Percentiles rank a stretch among this genome's conserved stretches.
Evolutionary conservation across 2,113 vertebrate genomes (phyloP).

Genomic region (Otocyon megalotis): DNA sequence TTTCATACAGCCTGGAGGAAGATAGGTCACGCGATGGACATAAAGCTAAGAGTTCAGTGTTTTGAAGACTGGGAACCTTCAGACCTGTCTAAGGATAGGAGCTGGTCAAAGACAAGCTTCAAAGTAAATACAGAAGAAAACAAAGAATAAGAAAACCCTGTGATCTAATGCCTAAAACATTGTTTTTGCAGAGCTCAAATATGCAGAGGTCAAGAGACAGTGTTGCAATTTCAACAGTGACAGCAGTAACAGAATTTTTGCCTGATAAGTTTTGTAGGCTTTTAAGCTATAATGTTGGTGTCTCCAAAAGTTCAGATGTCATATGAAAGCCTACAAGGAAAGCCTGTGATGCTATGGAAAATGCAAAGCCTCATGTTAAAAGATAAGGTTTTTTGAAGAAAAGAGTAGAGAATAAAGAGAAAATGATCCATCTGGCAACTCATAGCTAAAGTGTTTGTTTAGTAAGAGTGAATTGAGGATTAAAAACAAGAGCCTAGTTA

Average conservation of each 20-base stretch:
- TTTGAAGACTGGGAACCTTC: conserved; percentile 54
- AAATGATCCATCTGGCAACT: not conserved
- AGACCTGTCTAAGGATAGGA: conserved; percentile 20
- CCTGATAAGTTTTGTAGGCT: conserved; percentile 31
- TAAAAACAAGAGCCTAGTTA: not conserved
- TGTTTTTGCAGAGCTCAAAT: conserved; percentile 52
- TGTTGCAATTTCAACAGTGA: conserved; percentile 41
- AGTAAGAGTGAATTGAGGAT: not conserved
- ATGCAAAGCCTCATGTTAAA: not conserved
- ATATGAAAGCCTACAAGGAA: not conserved
- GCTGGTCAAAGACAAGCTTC: conserved; percentile 68
- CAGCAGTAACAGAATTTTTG: conserved; percentile 38
- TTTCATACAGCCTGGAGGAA: not conserved
- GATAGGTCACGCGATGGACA: not conserved
- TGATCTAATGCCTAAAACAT: conserved; percentile 64
- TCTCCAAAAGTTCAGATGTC: conserved; percentile 51
- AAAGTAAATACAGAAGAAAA: conserved; percentile 72
- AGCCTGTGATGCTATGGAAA: not conserved
- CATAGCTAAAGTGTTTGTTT: not conserved
- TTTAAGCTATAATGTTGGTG: not conserved
- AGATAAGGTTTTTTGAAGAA: not conserved
- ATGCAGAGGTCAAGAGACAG: conserved; percentile 61
- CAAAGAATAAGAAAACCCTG: conserved; percentile 22
- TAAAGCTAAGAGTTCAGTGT: not conserved
- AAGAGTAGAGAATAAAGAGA: not conserved